Evolutionary conservation across 2,888 invertebrate species (phyloP), one percentile per base, ranked within the genome.

Genomic region (Arrhopalites spinosus): DNA sequence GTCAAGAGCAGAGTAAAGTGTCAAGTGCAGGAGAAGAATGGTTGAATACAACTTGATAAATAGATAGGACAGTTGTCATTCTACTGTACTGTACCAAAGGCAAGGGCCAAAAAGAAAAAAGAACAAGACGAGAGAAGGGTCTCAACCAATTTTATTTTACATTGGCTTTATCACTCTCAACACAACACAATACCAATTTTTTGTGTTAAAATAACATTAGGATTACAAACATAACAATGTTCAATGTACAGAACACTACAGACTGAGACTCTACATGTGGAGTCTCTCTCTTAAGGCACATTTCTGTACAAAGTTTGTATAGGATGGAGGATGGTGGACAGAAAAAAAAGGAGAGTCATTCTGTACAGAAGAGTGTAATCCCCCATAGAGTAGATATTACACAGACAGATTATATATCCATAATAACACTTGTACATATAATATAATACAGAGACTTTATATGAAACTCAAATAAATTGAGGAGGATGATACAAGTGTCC

Each of bases 21-120:
- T 74, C 74, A 74, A 61, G 61, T 68, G 74, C 74, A 74, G 74
- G 68, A 61, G 61, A 68, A 68, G 68, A 68, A 74, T 74, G 74
- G 59, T 11, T 43, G 36, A 74, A 50, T 56, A n/a, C 45, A 61
- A 68, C 67, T 74, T 68, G 74, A 68, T 74, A 74, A 74, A 74
- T 74, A 68, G 59, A 63, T 47, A 27, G 68, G 66, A 66, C 45
- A 66, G 45, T 66, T 66, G 66, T 66, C 66, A 45, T 45, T 66
- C 45, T 30, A n/a, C n/a, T n/a, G n/a, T n/a, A n/a, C n/a, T n/a
- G n/a, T n/a, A n/a, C n/a, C n/a, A n/a, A n/a, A n/a, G n/a, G n/a
- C n/a, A n/a, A n/a, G n/a, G n/a, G n/a, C n/a, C n/a, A n/a, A n/a
- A n/a, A n/a, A n/a, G 11, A 36, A 3, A 36, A 36, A 36, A 36